Evolutionary conservation across 2,797 vertebrate genomes (phyloP).

Genomic region (Bovichtus diacanthus): DNA sequence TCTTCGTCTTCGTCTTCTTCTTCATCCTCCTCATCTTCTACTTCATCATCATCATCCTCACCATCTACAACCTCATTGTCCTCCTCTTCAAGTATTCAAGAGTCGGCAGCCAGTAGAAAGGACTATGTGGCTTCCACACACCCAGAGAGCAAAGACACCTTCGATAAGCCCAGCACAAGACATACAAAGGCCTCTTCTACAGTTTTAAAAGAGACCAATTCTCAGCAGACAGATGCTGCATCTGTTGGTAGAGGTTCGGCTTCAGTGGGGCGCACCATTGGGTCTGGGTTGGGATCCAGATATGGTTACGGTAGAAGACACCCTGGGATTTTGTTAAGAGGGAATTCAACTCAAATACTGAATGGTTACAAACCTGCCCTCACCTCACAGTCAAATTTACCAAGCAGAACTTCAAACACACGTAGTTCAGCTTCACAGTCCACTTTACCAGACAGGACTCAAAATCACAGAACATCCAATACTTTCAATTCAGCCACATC

Average conservation of each 20-base stretch:
- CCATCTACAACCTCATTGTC: slow-evolving; percentile 41
- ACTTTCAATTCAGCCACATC: slow-evolving; percentile 37
- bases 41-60: slow-evolving; percentile 43
- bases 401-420: slow-evolving; percentile 64
- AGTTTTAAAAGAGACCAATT: slow-evolving; percentile 56
- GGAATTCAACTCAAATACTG: slow-evolving; percentile 70
- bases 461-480: slow-evolving; percentile 43
- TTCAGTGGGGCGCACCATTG: slow-evolving; percentile 54
- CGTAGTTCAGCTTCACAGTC: slow-evolving; percentile 56
- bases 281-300: slow-evolving; percentile 61
- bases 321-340: slow-evolving; percentile 66
- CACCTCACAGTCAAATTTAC: slow-evolving; percentile 62
- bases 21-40: slow-evolving; percentile 17
- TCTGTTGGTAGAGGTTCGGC: slow-evolving; percentile 50
- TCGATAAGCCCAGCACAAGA: slow-evolving; percentile 52
- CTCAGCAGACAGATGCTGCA: slow-evolving; percentile 59
- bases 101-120: slow-evolving; percentile 72
- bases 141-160: slow-evolving; percentile 65
- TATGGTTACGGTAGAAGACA: slow-evolving; percentile 72
- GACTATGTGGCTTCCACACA: slow-evolving; percentile 62
- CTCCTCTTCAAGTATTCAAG: slow-evolving; percentile 60
- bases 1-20: slow-evolving; percentile 55
- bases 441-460: slow-evolving; percentile 63
- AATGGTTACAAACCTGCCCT: slow-evolving; percentile 73
- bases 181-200: slow-evolving; percentile 63